Evolutionary conservation across 1,140 invertebrate species (phyloP), one percentile per base, ranked within the genome.

Genomic region (Pogonomyrmex californicus): DNA sequence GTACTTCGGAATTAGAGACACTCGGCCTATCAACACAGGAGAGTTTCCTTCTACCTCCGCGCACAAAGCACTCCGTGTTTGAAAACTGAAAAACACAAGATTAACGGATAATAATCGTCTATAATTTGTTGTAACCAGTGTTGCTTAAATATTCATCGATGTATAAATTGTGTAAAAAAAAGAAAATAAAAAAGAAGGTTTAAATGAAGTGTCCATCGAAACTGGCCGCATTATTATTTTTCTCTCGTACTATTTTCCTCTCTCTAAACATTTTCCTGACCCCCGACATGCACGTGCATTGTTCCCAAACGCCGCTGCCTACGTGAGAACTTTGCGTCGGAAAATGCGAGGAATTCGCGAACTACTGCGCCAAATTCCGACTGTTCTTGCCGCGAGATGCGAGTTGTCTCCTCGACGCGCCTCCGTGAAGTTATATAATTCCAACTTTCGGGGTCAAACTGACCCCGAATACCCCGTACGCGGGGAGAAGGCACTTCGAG

Each of bases 1-100:
- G 23, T 70, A 81, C 78, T 71, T 81, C 30, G 51, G 54, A 73
- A 47, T 83, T 83, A 73, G 68, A 75, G 79, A 75, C 54, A 63
- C 79, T 71, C 51, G 65, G 51, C 7, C 36, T 38, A 30, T 75
- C 33, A 33, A 23, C 30, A 30, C 30, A 60, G 73, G 6, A 38
- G 54, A 23, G 6, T 62, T 60, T 38, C 30, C 23, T 36, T 36
- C 51, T 12, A 23, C 38, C 7, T 36, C 36, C 36, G 12, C n/a
- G 33, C 30, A 30, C 47, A 14, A 38, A 23, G 77, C 14, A 14
- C 41, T 14, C 4, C 7, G 14, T 5, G 1, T 2, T 44, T 51
- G 4, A 71, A 2, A 51, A 51, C 3, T 9, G 12, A 12, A 58
- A 44, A 62, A 60, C 54, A 36, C 12, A 7, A 44, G 54, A 38